Base-by-base conservation (phyloP, 2,888 invertebrate genomes). In the Oeneis ivallda region DNA sequence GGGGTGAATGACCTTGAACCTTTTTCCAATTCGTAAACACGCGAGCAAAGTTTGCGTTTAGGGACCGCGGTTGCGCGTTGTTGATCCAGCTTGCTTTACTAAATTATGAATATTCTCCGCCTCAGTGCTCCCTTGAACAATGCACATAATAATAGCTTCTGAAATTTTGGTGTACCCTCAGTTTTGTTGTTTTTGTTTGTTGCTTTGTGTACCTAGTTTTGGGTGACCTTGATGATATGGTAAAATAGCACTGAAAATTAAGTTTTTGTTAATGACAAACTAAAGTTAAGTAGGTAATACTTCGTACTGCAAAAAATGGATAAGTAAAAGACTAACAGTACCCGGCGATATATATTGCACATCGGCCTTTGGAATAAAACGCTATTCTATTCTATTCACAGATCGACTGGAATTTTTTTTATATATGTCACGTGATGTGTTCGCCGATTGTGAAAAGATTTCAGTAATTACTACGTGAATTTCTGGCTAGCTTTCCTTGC, bases 1-100 rank as follows among this genome's bases (percentile, higher is more conserved):
- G 62, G 63, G 65, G 60, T 68, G 65, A 71, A 68, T 66, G 65
- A 58, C 69, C 70, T 58, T 67, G 65, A 63, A 71, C 69, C 72
- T 69, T 72, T 73, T 70, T 67, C 65, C 63, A 64, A 72, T 68
- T 70, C 64, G 59, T 66, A 65, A 70, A 67, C 63, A 62, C 49
- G 49, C 63, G 67, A 70, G 65, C 64, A 66, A 67, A 64, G 52
- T 26, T 58, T 17, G 17, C 58, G 15, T 62, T 56, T 11, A 34
- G 58, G 58, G 58, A 45, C 45, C 41, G n/a, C n/a, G n/a, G n/a
- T n/a, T n/a, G n/a, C n/a, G n/a, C n/a, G 47, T 45, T 47, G 58
- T 58, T 58, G 32, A 58, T 58, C 58, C 58, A 58, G 47, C 47
- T 58, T 58, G 58, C 47, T 58, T 58, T 47, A 58, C 45, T 58